Evolutionary conservation across 1,140 invertebrate genomes (phyloP), one percentile per base, ranked within the genome.

Genomic region (Aporrectodea caliginosa): DNA sequence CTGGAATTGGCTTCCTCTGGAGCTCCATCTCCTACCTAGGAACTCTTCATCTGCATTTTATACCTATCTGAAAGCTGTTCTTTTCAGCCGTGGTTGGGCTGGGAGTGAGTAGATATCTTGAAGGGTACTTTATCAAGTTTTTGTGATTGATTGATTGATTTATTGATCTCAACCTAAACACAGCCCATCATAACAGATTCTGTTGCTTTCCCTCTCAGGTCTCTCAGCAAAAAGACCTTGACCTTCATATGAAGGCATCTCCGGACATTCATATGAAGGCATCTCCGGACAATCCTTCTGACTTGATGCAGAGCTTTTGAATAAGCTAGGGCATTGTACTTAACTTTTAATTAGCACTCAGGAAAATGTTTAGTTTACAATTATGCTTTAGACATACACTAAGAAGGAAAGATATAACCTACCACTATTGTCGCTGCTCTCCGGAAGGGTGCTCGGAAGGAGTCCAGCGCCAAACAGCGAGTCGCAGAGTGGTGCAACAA

Each of bases 401-500:
- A 29, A 32, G n/a, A 27, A 72, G 14, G 14, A 27, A 72, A 72
- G 27, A 72, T 14, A 29, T 14, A 72, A 29, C 70, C 6, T 27
- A 72, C 70, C 70, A 12, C n/a, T 32, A 29, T 72, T 29, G 70
- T 32, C 27, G n/a, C 6, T 6, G 12, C 27, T 27, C 27, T 72
- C 70, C 70, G 70, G n/a, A 31, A 32, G 43, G 33, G 29, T 29
- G 27, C 91, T 90, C 0, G 91, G 91, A 29, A 92, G 84, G 16
- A 92, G 86, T 16, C 91, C 91, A 27, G 90, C 90, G 81, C 90
- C 90, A 16, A 90, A 90, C 83, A 91, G 89, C 12, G 91, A 90
- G 80, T 90, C 90, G 81, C 90, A 91, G 69, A 92, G 86, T 58
- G 91, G 91, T 35, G 89, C 90, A 78, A 92, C 91, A 80, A 92